Evolutionary conservation across 2,113 vertebrate genomes (phyloP).

Genomic region (Ptychochromis oligacanthus): DNA sequence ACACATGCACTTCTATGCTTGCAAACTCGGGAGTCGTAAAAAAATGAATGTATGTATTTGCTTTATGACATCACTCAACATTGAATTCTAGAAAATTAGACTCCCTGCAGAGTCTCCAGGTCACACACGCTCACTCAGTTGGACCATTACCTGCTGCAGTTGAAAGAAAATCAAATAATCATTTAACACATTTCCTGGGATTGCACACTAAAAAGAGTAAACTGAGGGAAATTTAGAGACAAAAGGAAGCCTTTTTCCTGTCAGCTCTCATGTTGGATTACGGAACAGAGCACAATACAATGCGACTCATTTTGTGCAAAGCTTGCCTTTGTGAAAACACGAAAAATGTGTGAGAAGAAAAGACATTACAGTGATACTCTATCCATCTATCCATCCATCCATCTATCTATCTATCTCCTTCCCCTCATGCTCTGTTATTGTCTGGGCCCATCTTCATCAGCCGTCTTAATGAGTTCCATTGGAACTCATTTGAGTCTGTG

Average conservation of each 20-base stretch:
- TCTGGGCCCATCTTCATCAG: constrained; percentile 71
- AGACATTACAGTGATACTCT: neutral
- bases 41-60: neutral
- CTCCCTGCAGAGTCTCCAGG: neutral
- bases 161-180: constrained; percentile 32
- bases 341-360: constrained; percentile 19
- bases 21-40: neutral
- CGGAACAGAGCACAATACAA: constrained; percentile 15
- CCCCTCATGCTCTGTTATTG: constrained; percentile 39
- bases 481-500: constrained; percentile 73
- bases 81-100: neutral
- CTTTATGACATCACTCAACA: neutral
- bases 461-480: constrained; percentile 78
- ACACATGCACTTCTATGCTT: neutral
- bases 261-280: constrained; percentile 16
- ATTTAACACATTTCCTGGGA: constrained; percentile 35
- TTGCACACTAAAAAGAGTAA: constrained; percentile 40
- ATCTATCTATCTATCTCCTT: neutral
- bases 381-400: neutral
- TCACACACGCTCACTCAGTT: neutral
- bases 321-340: constrained; percentile 32
- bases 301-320: constrained; percentile 17
- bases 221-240: constrained; percentile 15
- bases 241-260: constrained; percentile 37
- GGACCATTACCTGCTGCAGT: constrained; percentile 4